Evolutionary conservation across 2,797 vertebrate genomes (phyloP), one percentile per base, ranked within the genome.

Genomic region (Oophaga sylvatica): DNA sequence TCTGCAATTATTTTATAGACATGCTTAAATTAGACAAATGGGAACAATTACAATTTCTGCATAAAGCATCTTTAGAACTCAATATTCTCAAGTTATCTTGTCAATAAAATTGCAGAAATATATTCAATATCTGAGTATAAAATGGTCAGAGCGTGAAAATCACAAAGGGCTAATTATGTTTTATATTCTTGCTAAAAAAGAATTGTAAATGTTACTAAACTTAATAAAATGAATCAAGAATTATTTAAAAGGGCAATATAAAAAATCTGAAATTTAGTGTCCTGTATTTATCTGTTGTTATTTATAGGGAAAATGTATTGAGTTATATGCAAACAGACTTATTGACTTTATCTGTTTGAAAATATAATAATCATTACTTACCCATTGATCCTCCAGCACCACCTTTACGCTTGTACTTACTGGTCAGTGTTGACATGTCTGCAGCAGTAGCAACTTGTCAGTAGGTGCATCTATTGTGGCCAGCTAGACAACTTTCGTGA

Each of bases 21-120:
- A 88, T 81, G 9, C 41, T 84, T 84, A 88, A 80, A 84, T 88
- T 88, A 88, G 82, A 88, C 82, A 84, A 80, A 88, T 88, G 59
- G 77, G 59, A 85, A 83, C 78, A 85, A 88, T 85, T 85, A 85
- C 78, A 53, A 78, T 81, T 81, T 68, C 73, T 63, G 19, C 85
- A 77, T 81, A 88, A 88, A 88, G 67, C 85, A 85, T 68, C 45
- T 76, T 8, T 59, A 84, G 67, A 81, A 84, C 77, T 88, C 82
- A 88, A 88, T 88, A 88, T 84, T 88, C 62, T 81, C 67, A 57
- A 75, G 82, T 83, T 10, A 31, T 79, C 10, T 80, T 88, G 77
- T 84, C 87, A 84, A 88, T 88, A 84, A 79, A 78, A 80, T 56
- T 80, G 59, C 67, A 75, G 77, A 88, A 84, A 80, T 84, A 67